Conservation (phyloP, 2,113 vertebrate genomes). For the Lepus timidus region DNA sequence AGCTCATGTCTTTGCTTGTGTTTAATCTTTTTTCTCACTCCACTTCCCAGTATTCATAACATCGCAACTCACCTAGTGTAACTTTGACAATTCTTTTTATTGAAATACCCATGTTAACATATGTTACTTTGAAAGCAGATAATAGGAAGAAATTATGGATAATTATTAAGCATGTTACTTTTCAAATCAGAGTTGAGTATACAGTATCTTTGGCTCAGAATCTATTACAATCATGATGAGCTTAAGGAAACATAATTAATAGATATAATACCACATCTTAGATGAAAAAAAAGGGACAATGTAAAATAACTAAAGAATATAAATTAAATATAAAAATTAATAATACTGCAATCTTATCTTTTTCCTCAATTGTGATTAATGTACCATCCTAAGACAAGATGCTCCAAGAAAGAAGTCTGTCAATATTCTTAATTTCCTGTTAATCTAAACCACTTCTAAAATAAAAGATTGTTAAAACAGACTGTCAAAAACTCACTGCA, state of each 20-base stretch:
- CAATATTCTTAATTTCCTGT: not conserved
- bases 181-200: not conserved
- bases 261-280: not conserved
- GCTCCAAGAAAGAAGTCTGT: not conserved
- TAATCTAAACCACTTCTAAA: not conserved
- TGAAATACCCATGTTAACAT: not conserved
- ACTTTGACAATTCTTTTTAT: not conserved
- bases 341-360: not conserved
- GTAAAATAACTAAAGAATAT: not conserved
- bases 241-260: not conserved
- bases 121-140: not conserved
- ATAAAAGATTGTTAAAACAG: not conserved
- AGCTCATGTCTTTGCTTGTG: not conserved
- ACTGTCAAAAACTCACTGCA: not conserved
- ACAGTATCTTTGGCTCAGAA: not conserved
- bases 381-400: not conserved
- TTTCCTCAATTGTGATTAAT: not conserved
- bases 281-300: not conserved
- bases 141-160: not conserved
- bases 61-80: not conserved
- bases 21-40: not conserved
- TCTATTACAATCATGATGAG: not conserved
- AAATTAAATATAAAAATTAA: not conserved
- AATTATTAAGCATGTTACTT: not conserved
- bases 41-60: not conserved